Base-by-base conservation (phyloP, 2,113 vertebrate species). In the Meles meles region DNA sequence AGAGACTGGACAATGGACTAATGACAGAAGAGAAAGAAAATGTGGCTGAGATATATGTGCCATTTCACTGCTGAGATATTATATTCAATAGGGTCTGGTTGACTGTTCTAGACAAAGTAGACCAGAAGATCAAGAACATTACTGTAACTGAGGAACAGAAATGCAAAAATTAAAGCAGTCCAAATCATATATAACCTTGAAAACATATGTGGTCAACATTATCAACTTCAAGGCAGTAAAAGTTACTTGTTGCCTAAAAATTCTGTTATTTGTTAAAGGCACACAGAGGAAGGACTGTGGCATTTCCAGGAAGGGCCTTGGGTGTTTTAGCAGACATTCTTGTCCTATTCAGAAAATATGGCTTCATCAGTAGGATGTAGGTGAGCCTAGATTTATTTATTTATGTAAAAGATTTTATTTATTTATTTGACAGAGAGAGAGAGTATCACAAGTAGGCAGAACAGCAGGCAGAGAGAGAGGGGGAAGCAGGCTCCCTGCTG, bases 11-110 rank as follows among this genome's bases (percentile, higher is more conserved):
- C 20, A 71, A 8, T 88, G 12, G 17, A 88, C 10, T 47, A 15
- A 81, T 81, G 59, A 63, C 1, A 42, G 21, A 93, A 91, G 88
- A 37, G 5, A 69, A 90, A 97, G 67, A 77, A 90, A 90, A 79
- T 3, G 34, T 67, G 2, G 6, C 69, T 81, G 79, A 89, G 25
- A 49, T 92, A 55, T 39, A 63, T 11, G 23, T 52, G 55, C 27
- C 42, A 25, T 17, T 20, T 34, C 59, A 69, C 47, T 23, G n/a
- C 34, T 80, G 21, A 74, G 37, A 83, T 42, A 14, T 67, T 85
- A 39, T 21, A 49, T 80, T 90, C 29, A 81, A 25, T 47, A 82
- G 39, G 49, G 7, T 42, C 10, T 57, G 31, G 14, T 65, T 47
- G 25, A 39, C 63, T 80, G 23, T 65, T 79, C 29, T 69, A 47